Conservation (phyloP, 2,113 vertebrate species). For the Otis tarda region DNA sequence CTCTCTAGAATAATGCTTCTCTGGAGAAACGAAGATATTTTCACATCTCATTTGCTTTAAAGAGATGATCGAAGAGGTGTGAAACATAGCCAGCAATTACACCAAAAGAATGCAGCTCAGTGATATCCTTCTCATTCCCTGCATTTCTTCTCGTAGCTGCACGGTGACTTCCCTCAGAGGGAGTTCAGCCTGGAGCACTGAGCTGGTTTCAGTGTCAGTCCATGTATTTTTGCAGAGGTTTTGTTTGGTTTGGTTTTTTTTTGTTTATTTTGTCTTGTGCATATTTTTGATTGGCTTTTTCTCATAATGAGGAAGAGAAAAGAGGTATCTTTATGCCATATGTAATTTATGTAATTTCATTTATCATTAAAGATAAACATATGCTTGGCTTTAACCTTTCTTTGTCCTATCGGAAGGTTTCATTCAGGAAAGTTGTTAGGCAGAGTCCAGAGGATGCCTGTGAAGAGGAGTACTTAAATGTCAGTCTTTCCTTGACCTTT, state of each 20-base stretch:
- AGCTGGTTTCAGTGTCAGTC: not conserved
- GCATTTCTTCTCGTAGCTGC: not conserved
- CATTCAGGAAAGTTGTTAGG: not conserved
- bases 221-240: not conserved
- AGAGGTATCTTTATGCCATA: not conserved
- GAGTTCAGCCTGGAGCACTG: not conserved
- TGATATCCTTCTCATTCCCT: not conserved
- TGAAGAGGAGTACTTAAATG: not conserved
- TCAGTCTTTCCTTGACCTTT: not conserved
- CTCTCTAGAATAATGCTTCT: not conserved
- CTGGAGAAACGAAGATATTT: not conserved
- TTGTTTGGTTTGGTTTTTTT: not conserved
- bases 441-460: not conserved
- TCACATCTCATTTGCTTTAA: not conserved
- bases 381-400: not conserved
- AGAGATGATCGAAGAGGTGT: not conserved
- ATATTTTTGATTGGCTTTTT: not conserved
- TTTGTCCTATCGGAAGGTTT: not conserved
- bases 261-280: not conserved
- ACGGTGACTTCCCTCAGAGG: not conserved
- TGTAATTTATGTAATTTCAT: not conserved
- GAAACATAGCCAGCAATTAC: not conserved
- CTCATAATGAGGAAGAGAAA: not conserved
- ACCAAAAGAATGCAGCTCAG: not conserved
- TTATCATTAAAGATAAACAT: not conserved